Evolutionary conservation across 92 coral and sea anemone genomes (phyloP).

Genomic region (Actinostola sp.): DNA sequence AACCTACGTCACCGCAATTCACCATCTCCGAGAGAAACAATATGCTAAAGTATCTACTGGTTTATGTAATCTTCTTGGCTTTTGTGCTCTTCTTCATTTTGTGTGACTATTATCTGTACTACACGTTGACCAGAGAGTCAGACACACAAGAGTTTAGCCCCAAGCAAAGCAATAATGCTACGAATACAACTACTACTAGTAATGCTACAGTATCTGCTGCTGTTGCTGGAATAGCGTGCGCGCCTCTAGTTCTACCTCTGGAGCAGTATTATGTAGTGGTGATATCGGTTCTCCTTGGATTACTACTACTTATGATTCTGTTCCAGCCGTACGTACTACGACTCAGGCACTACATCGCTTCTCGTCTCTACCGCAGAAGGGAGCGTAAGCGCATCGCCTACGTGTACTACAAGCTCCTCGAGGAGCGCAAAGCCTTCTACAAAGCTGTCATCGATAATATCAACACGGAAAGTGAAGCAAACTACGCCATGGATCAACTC

Average conservation of each 20-base stretch:
- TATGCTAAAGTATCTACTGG: constrained; percentile 63
- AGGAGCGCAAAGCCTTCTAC: constrained; percentile 83
- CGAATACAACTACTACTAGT: constrained; percentile 17
- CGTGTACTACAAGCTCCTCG: constrained; percentile 89
- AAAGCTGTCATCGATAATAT: constrained; percentile 82
- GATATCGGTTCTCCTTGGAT: constrained; percentile 66
- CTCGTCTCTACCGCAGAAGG: constrained; percentile 84
- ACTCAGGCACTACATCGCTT: constrained; percentile 77
- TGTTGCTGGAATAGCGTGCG: constrained; percentile 38
- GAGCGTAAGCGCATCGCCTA: constrained; percentile 93
- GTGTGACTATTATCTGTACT: constrained; percentile 68
- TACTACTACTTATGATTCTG: constrained; percentile 75
- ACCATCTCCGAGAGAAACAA: constrained; percentile 66
- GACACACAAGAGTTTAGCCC: constrained; percentile 24
- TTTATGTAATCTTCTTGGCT: constrained; percentile 67
- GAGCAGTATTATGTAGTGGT: constrained; percentile 55
- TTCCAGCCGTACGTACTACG: constrained; percentile 83
- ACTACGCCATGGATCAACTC: constrained; percentile 74
- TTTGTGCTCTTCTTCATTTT: constrained; percentile 77
- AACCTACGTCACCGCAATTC: constrained; percentile 82
- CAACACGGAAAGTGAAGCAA: constrained; percentile 83
- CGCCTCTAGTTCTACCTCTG: constrained; percentile 53
- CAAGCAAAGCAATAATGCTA: constrained; percentile 1
- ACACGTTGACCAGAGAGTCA: constrained; percentile 43
- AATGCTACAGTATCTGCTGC: neutral